A percentile compares a stretch with the other conserved stretches of the same genome.
phyloP scores from a whole-genome alignment of 2,113 vertebrate genomes.

The Muntiacus muntjak region DNA sequence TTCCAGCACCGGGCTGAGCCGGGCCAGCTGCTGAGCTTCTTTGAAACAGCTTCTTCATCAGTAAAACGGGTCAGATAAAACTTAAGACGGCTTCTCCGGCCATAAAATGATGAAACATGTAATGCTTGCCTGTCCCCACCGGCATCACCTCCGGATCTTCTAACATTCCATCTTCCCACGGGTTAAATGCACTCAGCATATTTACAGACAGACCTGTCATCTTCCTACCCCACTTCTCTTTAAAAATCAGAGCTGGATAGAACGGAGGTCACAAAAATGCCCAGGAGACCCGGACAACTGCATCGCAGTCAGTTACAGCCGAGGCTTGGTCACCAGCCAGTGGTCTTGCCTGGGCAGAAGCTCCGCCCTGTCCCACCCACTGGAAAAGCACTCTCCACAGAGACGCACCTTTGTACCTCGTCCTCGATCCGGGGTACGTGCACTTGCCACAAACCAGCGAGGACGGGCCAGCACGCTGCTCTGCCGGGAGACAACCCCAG shows the following conservation, averaged over 20 bases:
- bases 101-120: neutral
- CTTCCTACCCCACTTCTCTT: neutral
- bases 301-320: neutral
- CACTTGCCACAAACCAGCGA: rapidly evolving
- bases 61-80: neutral
- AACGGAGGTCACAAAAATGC: neutral
- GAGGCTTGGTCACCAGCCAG: neutral
- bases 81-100: neutral
- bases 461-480: neutral
- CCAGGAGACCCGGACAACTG: neutral
- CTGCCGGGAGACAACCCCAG: neutral
- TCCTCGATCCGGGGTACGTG: rapidly evolving
- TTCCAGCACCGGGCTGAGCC: rapidly evolving
- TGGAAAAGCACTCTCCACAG: neutral
- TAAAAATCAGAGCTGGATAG: neutral
- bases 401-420: rapidly evolving
- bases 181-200: neutral
- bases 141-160: too few species aligned
- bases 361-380: rapidly evolving
- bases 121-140: neutral
- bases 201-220: neutral
- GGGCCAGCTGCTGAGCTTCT: neutral
- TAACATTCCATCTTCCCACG: neutral
- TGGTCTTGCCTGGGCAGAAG: rapidly evolving
- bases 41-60: neutral